Evolutionary conservation across 2,797 vertebrate genomes (phyloP), one percentile per base, ranked within the genome.

Genomic region (Spheniscus humboldti): DNA sequence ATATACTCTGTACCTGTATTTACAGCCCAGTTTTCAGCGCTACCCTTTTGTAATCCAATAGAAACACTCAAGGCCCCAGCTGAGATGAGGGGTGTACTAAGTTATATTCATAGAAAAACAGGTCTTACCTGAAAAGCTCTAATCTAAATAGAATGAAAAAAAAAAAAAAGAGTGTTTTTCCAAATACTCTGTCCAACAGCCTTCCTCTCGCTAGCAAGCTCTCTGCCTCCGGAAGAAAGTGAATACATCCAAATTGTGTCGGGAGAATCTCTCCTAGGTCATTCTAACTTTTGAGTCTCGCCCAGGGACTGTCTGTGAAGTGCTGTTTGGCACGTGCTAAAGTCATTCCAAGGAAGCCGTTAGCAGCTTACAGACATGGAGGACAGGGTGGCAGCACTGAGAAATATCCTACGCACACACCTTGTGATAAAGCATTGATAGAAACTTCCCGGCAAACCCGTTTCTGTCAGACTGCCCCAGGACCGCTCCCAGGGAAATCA

Each of bases 381-480:
- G 18, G 19, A 43, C 17, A 59, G 19, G 55, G 33, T 37, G 39
- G 25, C 20, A 45, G 31, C 27, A 45, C 33, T 48, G 71, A 67
- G 64, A 92, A 82, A 82, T 25, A 30, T 4, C 27, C 22, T 50
- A 7, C 1, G 3, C 11, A 48, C 18, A 24, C 9, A 52, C 2
- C 14, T 89, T 52, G 25, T 16, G 25, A 67, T 33, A 91, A 85
- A 91, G 13, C 17, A 45, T 11, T 64, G 22, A 39, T 8, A 88
- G 19, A 56, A 45, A 20, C 28, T 59, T 85, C 13, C 27, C 3
- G 2, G n/a, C 5, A 66, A 87, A 59, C 1, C 7, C 2, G 0
- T 6, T 84, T 92, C 57, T 81, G 20, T 53, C 76, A 94, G 41
- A 53, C 11, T 72, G 2, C 8, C 53, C 43, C 19, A 71, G 25